phyloP scores from a whole-genome alignment of 2,797 vertebrate genomes.

The Pterois miles region DNA sequence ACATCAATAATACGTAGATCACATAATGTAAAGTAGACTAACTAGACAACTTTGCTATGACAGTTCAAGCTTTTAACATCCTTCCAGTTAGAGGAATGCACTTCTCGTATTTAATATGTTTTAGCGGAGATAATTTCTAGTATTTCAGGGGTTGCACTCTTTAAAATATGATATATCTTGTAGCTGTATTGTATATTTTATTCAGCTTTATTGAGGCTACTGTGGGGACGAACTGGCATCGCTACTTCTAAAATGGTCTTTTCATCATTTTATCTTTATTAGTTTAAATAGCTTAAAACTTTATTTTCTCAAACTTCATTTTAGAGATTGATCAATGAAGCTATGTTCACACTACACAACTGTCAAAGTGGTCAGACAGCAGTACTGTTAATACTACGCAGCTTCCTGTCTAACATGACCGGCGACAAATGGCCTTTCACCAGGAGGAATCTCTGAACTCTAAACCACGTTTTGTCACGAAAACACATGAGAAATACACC shows the following conservation, averaged over 20 bases:
- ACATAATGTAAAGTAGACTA: not conserved
- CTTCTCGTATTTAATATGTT: not conserved
- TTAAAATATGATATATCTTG: not conserved
- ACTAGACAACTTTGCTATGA: too few species aligned
- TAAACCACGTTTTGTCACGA: too few species aligned
- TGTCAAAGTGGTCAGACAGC: not conserved
- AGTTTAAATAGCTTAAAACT: not conserved
- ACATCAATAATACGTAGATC: not conserved
- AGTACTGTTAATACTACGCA: too few species aligned
- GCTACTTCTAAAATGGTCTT: not conserved
- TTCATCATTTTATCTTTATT: not conserved
- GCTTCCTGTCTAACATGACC: too few species aligned
- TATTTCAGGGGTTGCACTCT: not conserved
- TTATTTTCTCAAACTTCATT: not conserved
- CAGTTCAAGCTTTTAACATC: slow-evolving; percentile 1
- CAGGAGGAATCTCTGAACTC: too few species aligned
- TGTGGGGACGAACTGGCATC: not conserved
- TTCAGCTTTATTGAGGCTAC: not conserved
- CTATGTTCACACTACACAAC: too few species aligned
- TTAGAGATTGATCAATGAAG: not conserved
- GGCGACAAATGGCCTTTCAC: too few species aligned
- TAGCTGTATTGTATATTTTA: not conserved
- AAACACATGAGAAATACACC: too few species aligned
- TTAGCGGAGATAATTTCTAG: not conserved
- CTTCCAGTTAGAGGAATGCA: not conserved